phyloP scores from a whole-genome alignment of 1,140 invertebrate genomes.

The Diuraphis noxia region DNA sequence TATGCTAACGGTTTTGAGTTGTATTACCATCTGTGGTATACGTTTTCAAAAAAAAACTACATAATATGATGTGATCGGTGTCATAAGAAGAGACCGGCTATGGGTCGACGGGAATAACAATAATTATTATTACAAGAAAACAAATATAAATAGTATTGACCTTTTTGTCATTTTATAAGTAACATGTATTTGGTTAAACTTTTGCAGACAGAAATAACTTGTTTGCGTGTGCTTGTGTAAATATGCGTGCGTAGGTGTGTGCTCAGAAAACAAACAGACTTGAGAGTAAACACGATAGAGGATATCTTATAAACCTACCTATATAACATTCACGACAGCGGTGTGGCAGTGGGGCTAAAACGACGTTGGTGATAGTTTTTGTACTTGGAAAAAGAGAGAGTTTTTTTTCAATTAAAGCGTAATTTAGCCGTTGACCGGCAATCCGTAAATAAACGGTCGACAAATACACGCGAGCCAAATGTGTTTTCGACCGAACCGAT shows the following conservation, averaged over 20 bases:
- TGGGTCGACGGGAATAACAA: no score
- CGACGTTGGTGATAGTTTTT: background rate
- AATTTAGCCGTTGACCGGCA: background rate
- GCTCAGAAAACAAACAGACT: background rate
- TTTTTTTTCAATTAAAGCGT: conserved; percentile 38
- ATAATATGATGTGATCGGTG: no score
- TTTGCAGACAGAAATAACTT: conserved; percentile 5
- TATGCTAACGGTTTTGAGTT: background rate
- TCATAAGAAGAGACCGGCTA: no score
- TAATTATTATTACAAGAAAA: background rate
- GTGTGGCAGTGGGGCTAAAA: no score
- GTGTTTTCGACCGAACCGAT: conserved; percentile 3
- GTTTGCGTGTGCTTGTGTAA: background rate
- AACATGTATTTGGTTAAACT: background rate
- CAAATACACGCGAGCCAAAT: background rate
- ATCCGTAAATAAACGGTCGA: conserved; percentile 18
- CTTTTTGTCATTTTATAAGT: background rate
- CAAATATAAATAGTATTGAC: background rate
- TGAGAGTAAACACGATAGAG: background rate
- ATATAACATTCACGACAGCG: background rate
- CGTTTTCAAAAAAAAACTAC: no score
- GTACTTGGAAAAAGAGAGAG: background rate
- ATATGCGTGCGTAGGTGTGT: background rate
- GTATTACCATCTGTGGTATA: background rate
- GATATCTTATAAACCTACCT: background rate